Conservation (phyloP, 1,140 invertebrate genomes). For the Danaus plexippus region DNA sequence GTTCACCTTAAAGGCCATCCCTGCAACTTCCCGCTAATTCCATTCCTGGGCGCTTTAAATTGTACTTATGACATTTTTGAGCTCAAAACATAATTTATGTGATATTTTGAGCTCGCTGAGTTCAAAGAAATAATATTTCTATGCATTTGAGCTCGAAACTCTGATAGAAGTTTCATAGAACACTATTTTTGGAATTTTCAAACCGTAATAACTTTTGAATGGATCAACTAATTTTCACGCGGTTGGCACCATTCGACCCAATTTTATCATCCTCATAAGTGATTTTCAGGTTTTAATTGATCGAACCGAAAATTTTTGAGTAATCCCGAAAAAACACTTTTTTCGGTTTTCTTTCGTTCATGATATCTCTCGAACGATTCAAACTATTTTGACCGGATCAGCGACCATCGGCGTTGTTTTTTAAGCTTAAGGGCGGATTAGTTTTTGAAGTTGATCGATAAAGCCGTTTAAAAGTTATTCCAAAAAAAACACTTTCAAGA, state of each 20-base stretch:
- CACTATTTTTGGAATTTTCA: conserved; percentile 8
- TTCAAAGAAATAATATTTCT: conserved; percentile 2
- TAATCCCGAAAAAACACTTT: too few species aligned
- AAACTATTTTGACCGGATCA: conserved; percentile 6
- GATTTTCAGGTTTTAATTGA: too few species aligned
- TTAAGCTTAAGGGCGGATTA: conserved; percentile 8
- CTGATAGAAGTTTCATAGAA: conserved; percentile 9
- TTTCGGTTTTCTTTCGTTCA: too few species aligned
- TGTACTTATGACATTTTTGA: conserved; percentile 4
- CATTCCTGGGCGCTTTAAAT: conserved; percentile 4
- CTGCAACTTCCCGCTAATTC: conserved; percentile 6
- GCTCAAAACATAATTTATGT: conserved; percentile 1
- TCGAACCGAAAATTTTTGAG: too few species aligned
- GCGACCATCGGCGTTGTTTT: conserved; percentile 10
- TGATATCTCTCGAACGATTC: neutral
- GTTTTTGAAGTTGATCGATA: neutral
- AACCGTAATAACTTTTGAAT: conserved; percentile 18
- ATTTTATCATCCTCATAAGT: too few species aligned
- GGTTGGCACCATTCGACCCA: neutral
- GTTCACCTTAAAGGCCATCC: conserved; percentile 3
- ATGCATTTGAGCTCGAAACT: conserved; percentile 6
- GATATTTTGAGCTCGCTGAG: conserved; percentile 7
- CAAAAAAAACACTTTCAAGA: conserved; percentile 5
- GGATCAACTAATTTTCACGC: conserved; percentile 14
- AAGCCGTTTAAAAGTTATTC: conserved; percentile 5